Conservation (phyloP, 2,113 vertebrate genomes). For the Amphilophus citrinellus region DNA sequence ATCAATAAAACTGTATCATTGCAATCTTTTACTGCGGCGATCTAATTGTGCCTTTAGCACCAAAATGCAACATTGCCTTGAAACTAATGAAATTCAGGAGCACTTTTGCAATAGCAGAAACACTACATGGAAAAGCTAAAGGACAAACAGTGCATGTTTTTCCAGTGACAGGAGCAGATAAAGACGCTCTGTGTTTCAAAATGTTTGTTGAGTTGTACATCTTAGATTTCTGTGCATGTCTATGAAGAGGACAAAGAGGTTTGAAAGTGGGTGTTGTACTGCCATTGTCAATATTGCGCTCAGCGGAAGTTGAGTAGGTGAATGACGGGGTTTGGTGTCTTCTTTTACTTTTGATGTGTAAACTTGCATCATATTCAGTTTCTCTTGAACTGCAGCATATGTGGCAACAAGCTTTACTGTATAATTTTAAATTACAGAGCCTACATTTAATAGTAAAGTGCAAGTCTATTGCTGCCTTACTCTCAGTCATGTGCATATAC, state of each 20-base stretch:
- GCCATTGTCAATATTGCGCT: constrained; percentile 64
- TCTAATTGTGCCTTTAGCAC: neutral
- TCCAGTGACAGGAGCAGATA: neutral
- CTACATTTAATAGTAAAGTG: constrained; percentile 15
- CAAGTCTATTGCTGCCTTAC: neutral
- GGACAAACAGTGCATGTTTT: neutral
- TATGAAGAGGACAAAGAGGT: constrained; percentile 17
- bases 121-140: neutral
- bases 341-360: constrained; percentile 57
- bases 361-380: constrained; percentile 54
- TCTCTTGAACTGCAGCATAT: constrained; percentile 31
- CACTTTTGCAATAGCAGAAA: neutral
- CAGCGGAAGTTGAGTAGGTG: constrained; percentile 67
- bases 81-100: neutral
- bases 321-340: constrained; percentile 53
- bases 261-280: constrained; percentile 54
- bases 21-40: neutral
- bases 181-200: neutral
- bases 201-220: neutral
- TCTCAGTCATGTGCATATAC: neutral
- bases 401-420: neutral
- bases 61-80: neutral
- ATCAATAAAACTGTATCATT: constrained; percentile 38
- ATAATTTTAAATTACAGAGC: neutral
- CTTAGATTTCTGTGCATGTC: neutral